Evolutionary conservation across 92 coral and sea anemone genomes (phyloP).

Genomic region (Actinernus sp.): DNA sequence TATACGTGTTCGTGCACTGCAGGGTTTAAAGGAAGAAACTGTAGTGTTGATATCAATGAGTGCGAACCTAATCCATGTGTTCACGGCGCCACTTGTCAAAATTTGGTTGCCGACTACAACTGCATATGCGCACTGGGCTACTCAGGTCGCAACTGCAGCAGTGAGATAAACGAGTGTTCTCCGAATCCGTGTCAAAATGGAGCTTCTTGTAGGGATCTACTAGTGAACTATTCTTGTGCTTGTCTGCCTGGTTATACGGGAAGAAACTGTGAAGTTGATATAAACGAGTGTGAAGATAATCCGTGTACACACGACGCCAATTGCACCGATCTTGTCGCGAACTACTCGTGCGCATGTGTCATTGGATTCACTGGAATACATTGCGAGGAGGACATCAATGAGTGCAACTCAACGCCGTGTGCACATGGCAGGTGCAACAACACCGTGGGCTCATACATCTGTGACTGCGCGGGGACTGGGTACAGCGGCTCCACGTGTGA

Average conservation of each 20-base stretch:
- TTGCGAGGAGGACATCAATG: slow-evolving; percentile 72
- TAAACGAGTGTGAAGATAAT: slow-evolving; percentile 68
- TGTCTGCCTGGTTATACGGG: slow-evolving; percentile 85
- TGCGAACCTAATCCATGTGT: slow-evolving; percentile 74
- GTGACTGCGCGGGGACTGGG: slow-evolving; percentile 88
- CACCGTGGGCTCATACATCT: slow-evolving; percentile 49
- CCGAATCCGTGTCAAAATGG: slow-evolving; percentile 70
- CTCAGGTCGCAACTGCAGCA: slow-evolving; percentile 65
- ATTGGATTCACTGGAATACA: slow-evolving; percentile 68
- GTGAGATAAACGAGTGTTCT: slow-evolving; percentile 78
- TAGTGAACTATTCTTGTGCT: slow-evolving; percentile 62
- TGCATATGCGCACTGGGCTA: slow-evolving; percentile 78
- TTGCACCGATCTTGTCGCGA: slow-evolving; percentile 64
- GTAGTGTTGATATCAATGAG: slow-evolving; percentile 75
- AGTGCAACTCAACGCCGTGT: slow-evolving; percentile 84
- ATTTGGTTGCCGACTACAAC: slow-evolving; percentile 64
- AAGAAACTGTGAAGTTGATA: slow-evolving; percentile 62
- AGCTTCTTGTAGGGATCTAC: slow-evolving; percentile 66
- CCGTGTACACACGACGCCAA: slow-evolving; percentile 77
- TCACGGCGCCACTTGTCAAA: slow-evolving; percentile 59
- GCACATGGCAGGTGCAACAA: slow-evolving; percentile 71
- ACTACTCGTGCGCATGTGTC: slow-evolving; percentile 66
- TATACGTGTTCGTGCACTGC: slow-evolving; percentile 72
- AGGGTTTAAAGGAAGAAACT: slow-evolving; percentile 80
- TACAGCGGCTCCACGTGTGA: slow-evolving; percentile 82